A percentile compares a stretch with the other conserved stretches of the same genome.
Conservation (phyloP, 2,797 vertebrate genomes). For the Cyprinella venusta region DNA sequence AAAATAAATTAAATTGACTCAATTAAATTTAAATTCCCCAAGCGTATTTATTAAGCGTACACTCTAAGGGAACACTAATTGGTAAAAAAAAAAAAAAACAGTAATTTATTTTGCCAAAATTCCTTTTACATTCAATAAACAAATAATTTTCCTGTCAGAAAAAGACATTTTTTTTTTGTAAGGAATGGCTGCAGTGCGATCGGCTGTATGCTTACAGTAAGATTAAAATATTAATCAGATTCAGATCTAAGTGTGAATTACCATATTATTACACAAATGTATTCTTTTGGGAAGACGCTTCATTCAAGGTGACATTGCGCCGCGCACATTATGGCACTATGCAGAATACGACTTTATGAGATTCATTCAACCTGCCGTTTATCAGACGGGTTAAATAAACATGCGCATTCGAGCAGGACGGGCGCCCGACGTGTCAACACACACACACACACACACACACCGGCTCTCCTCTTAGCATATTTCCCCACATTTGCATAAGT, state of each 20-base stretch:
- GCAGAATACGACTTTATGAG: conserved; percentile 80
- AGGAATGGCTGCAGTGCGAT: background rate
- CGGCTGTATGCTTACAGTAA: conserved; percentile 65
- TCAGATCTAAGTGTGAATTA: conserved; percentile 76
- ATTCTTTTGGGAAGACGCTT: conserved; percentile 73
- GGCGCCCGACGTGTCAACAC: conserved; percentile 70
- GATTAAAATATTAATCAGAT: conserved; percentile 76
- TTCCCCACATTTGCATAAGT: conserved; percentile 78
- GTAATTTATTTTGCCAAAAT: background rate
- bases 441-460: conserved; percentile 76
- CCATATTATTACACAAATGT: conserved; percentile 82
- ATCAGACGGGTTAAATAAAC: conserved; percentile 79
- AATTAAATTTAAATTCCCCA: background rate
- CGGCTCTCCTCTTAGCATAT: conserved; percentile 73
- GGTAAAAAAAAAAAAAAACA: too few relatives aligned
- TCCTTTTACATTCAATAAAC: background rate
- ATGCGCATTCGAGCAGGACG: conserved; percentile 73
- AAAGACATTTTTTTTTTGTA: background rate
- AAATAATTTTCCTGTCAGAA: background rate
- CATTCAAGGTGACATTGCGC: conserved; percentile 82
- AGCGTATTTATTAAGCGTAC: too few relatives aligned
- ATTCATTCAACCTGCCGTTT: conserved; percentile 82
- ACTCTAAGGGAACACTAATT: too few relatives aligned
- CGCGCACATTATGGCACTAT: conserved; percentile 76
- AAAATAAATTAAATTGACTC: background rate